Conservation (phyloP, 2,113 vertebrate species). For the Pampusana beccarii region DNA sequence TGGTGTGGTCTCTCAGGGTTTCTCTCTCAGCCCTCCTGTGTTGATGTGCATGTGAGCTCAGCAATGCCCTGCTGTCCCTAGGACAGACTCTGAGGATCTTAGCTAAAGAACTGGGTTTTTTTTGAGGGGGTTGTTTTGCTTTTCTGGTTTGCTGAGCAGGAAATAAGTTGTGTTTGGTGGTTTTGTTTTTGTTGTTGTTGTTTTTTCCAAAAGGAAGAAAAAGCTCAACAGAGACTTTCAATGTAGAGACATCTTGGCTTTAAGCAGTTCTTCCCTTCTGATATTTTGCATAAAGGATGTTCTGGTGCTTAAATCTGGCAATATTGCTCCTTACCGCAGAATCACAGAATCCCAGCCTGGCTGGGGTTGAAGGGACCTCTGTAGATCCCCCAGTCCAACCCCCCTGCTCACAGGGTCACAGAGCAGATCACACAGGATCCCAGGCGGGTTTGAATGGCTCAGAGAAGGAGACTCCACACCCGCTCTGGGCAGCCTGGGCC, state of each 20-base stretch:
- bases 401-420: too few relatives aligned
- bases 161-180: background rate
- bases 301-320: background rate
- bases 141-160: background rate
- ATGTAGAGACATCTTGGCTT: accelerated
- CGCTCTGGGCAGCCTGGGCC: too few relatives aligned
- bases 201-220: background rate
- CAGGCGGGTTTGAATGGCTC: too few relatives aligned
- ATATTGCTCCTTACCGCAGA: background rate
- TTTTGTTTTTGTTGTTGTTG: background rate
- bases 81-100: background rate
- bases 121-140: background rate
- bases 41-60: background rate
- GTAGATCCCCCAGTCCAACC: too few relatives aligned
- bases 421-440: too few relatives aligned
- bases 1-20: background rate
- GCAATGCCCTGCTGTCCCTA: background rate
- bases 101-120: background rate
- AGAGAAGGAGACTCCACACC: too few relatives aligned
- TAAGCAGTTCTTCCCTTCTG: background rate
- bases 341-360: too few relatives aligned
- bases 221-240: background rate
- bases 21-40: background rate
- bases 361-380: too few relatives aligned
- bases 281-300: background rate